These are phyloP conservation scores for Subacronicta megacephala DNA, from an alignment of 2,888 invertebrate genomes.

Conservation along the genomic window DNA sequence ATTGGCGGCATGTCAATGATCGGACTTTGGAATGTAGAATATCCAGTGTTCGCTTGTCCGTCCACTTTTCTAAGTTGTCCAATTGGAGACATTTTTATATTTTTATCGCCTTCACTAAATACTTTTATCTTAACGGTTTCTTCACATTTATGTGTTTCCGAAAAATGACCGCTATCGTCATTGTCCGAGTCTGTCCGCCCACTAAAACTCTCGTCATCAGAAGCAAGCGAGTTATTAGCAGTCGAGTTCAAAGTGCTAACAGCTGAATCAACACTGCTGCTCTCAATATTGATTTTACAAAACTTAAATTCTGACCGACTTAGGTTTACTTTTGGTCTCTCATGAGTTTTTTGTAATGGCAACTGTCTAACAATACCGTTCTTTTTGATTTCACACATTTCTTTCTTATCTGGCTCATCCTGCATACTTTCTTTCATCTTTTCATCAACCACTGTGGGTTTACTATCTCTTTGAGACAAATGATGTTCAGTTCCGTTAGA, in stretches of 20 bases:
- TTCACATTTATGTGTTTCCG: constrained; percentile 84
- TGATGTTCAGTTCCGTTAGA: constrained; percentile 78
- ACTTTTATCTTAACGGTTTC: constrained; percentile 88
- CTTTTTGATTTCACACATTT: constrained; percentile 83
- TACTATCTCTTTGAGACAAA: constrained; percentile 73
- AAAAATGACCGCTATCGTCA: constrained; percentile 88
- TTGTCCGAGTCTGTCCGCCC: constrained; percentile 90
- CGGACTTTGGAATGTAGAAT: constrained; percentile 86
- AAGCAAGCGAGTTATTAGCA: constrained; percentile 85
- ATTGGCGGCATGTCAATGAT: constrained; percentile 86
- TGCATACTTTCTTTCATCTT: constrained; percentile 86
- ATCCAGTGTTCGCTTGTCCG: constrained; percentile 81
- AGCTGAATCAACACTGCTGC: constrained; percentile 86
- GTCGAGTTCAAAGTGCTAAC: constrained; percentile 90
- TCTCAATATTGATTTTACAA: constrained; percentile 88
- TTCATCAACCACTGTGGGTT: constrained; percentile 83
- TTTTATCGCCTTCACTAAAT: constrained; percentile 84
- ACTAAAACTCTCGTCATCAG: constrained; percentile 87
- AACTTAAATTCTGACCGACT: constrained; percentile 87
- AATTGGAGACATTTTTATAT: constrained; percentile 82
- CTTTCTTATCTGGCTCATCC: constrained; percentile 83
- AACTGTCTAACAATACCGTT: constrained; percentile 88
- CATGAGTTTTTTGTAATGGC: constrained; percentile 91
- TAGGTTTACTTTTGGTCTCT: constrained; percentile 91
- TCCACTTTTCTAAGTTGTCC: constrained; percentile 83